A percentile compares a stretch with the other conserved stretches of the same genome.
phyloP scores from a whole-genome alignment of 1,140 invertebrate genomes.

The Drosophila ficusphila region DNA sequence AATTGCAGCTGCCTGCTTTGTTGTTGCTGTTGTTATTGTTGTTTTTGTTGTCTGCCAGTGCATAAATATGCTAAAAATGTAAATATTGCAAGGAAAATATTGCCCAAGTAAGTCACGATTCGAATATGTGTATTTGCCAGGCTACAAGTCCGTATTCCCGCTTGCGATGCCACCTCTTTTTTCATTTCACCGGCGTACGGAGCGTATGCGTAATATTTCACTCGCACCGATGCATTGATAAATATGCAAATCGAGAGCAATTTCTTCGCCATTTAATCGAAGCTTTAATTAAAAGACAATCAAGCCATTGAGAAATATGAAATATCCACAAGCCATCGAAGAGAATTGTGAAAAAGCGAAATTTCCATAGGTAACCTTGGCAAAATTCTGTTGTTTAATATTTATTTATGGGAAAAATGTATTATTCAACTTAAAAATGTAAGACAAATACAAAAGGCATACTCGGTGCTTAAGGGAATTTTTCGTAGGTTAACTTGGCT shows the following conservation, averaged over 20 bases:
- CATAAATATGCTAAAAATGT: slow-evolving; percentile 75
- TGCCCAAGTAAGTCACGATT: slow-evolving; percentile 41
- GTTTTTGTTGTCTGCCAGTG: slow-evolving; percentile 33
- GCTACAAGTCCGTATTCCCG: slow-evolving; percentile 32
- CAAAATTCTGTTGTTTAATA: not conserved
- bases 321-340: slow-evolving; percentile 1
- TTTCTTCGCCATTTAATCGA: slow-evolving; percentile 58
- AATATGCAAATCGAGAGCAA: slow-evolving; percentile 42
- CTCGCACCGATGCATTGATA: slow-evolving; percentile 36
- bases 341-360: not conserved
- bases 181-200: slow-evolving; percentile 52
- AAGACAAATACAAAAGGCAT: slow-evolving; percentile 24
- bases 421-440: not conserved
- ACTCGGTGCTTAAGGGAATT: slow-evolving; percentile 1
- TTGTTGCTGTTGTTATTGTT: slow-evolving; percentile 1
- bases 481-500: slow-evolving; percentile 25
- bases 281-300: slow-evolving; percentile 65
- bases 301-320: not conserved
- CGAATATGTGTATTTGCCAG: slow-evolving; percentile 11
- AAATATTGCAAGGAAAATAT: slow-evolving; percentile 68
- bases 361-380: not conserved
- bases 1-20: slow-evolving; percentile 18
- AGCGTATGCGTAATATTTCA: slow-evolving; percentile 67
- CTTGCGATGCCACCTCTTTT: not conserved
- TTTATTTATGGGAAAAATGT: not conserved